Evolutionary conservation across 2,888 invertebrate genomes (phyloP).

Genomic region (Leptura quadrifasciata): DNA sequence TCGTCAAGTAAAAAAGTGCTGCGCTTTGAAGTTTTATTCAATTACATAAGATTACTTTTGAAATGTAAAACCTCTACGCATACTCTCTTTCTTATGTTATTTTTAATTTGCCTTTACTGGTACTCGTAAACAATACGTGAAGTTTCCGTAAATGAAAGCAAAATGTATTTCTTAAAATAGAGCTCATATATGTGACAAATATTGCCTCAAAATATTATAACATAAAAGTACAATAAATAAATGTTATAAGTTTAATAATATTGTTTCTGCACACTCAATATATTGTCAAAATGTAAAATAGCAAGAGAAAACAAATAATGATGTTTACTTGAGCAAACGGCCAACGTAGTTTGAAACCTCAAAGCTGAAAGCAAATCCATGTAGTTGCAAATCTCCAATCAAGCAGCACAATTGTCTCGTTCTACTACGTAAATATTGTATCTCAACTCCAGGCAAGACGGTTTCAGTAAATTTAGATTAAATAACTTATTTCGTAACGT

Average conservation of each 20-base stretch:
- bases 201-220: too few relatives aligned
- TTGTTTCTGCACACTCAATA: too few relatives aligned
- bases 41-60: too few relatives aligned
- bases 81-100: too few relatives aligned
- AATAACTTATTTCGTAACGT: background rate
- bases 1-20: background rate
- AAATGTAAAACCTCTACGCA: too few relatives aligned
- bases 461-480: slow-evolving; percentile 3
- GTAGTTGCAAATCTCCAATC: slow-evolving; percentile 49
- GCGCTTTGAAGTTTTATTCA: background rate
- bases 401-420: slow-evolving; percentile 43
- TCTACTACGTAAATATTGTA: slow-evolving; percentile 43
- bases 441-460: slow-evolving; percentile 20
- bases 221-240: too few relatives aligned
- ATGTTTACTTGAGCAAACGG: background rate
- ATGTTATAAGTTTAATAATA: too few relatives aligned
- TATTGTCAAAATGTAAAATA: background rate
- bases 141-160: too few relatives aligned
- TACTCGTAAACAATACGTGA: too few relatives aligned
- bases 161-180: too few relatives aligned
- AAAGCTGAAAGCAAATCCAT: slow-evolving; percentile 52
- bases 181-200: too few relatives aligned
- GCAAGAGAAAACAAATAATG: background rate
- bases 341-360: background rate
- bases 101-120: too few relatives aligned